Evolutionary conservation across 64 coral and sea anemone species (phyloP), one percentile per base, ranked within the genome.

Genomic region (Montipora efflorescens): DNA sequence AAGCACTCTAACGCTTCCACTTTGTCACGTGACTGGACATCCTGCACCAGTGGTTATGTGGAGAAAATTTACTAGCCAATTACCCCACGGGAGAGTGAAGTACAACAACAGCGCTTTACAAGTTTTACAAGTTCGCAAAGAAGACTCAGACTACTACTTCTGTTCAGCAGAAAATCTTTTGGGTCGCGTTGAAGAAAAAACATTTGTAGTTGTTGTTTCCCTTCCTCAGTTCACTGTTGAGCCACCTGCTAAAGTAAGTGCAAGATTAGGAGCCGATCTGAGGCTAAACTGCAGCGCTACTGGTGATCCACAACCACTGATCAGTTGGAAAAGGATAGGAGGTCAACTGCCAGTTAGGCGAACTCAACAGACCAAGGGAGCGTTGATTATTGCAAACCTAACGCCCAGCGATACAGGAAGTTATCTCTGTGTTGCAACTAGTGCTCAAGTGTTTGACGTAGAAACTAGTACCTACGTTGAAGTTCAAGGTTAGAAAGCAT

Each of bases 31-130:
- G 46, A 83, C 36, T 9, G 93, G 93, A 18, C 48, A 94, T 20
- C 93, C 93, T 7, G 43, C 52, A 22, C 93, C 93, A 50, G 72
- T 80, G 12, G n/a, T 94, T 28, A 94, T 68, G 3, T 94, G 93
- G 93, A 76, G 77, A 7, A 94, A 90, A 47, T 84, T 79, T 0
- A 70, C 51, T 25, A 79, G 78, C 4, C 79, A 83, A 19, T 16
- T 90, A 47, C 66, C 93, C 2, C 36, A 91, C 5, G 62, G 21
- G 46, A 78, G 77, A 48, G 77, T 36, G 4, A 19, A 11, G 8
- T 2, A 5, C 8, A 83, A n/a, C 19, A 74, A 76, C 5, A 20
- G 6, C 12, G 20, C 7, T 4, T 21, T 84, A 6, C 74, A 44
- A 5, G 10, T 92, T 21, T 0, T 45, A 13, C 59, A 92, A 2